phyloP scores from a whole-genome alignment of 2,888 invertebrate species.

The Rotaria macrura region DNA sequence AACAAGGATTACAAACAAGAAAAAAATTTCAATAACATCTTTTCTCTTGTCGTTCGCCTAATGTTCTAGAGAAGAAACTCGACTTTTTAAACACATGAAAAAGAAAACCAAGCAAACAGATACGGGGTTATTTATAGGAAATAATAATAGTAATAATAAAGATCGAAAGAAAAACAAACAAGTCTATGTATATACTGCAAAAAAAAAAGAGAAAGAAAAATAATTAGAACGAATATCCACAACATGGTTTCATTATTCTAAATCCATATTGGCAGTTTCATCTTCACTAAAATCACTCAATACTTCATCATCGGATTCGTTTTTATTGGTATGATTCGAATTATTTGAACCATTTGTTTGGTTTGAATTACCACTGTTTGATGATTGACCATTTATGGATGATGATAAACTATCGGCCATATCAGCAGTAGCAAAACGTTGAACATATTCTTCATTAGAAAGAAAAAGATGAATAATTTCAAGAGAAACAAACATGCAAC shows the following conservation, averaged over 20 bases:
- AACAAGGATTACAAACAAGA: not conserved
- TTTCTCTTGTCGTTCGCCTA: not conserved
- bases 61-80: not conserved
- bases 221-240: not conserved
- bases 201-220: too few relatives aligned
- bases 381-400: not conserved
- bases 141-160: slow-evolving; percentile 3
- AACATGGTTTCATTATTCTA: not conserved
- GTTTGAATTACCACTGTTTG: not conserved
- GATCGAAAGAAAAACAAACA: not conserved
- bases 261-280: not conserved
- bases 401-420: not conserved
- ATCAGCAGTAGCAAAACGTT: slow-evolving; percentile 19
- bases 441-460: not conserved
- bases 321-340: not conserved
- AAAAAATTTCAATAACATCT: not conserved
- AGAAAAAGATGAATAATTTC: too few relatives aligned
- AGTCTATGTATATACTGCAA: slow-evolving; percentile 10
- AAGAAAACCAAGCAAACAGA: not conserved
- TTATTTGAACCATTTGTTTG: not conserved
- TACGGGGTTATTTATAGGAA: not conserved
- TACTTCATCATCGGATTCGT: not conserved
- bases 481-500: too few relatives aligned
- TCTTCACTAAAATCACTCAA: slow-evolving; percentile 2
- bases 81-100: not conserved